phyloP scores from a whole-genome alignment of 2,888 invertebrate genomes.

The Phania funesta region DNA sequence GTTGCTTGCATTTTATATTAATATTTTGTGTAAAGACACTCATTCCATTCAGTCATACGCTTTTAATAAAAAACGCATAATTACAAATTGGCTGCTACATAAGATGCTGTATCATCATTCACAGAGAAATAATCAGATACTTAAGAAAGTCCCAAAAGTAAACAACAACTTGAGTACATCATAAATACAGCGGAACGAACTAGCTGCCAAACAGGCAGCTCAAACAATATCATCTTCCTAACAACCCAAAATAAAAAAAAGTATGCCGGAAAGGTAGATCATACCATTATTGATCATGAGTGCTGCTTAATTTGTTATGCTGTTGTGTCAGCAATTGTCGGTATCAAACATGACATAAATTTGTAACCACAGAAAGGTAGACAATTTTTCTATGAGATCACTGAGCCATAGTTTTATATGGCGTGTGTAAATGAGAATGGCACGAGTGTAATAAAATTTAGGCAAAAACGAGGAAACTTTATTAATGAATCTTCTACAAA shows the following conservation, averaged over 20 bases:
- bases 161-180: neutral
- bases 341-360: neutral
- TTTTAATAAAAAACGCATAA: conserved; percentile 36
- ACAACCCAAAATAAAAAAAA: neutral
- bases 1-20: conserved; percentile 16
- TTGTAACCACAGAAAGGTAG: neutral
- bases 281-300: neutral
- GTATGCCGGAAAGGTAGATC: neutral
- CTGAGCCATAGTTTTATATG: neutral
- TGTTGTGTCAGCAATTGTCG: neutral
- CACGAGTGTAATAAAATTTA: too few species aligned
- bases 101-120: neutral
- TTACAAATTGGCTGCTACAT: conserved; percentile 37
- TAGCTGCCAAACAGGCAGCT: neutral
- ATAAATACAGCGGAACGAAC: neutral
- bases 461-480: too few species aligned
- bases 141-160: neutral
- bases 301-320: neutral
- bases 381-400: neutral
- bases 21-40: neutral
- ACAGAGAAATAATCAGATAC: neutral
- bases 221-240: neutral
- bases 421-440: neutral
- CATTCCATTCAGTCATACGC: neutral
- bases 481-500: neutral